These are phyloP conservation scores for Nephotettix cincticeps DNA, from an alignment of 1,140 invertebrate species.

Conservation along the genomic window DNA sequence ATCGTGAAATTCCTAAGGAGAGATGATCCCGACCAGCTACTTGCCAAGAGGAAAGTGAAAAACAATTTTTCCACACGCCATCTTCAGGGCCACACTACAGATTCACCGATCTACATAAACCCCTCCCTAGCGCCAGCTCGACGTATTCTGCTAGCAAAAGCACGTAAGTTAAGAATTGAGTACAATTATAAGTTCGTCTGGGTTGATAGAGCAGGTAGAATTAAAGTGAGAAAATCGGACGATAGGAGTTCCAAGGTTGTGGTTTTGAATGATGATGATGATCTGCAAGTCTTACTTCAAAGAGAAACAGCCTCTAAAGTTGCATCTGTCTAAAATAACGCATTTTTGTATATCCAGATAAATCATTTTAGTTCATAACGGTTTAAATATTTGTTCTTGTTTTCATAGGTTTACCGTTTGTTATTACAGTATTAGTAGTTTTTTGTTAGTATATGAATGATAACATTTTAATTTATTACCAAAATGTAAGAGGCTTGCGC, in stretches of 20 bases:
- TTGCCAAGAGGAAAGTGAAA: constrained; percentile 5
- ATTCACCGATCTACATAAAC: constrained; percentile 19
- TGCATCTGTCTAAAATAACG: too few species aligned
- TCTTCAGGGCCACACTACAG: neutral
- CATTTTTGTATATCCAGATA: too few species aligned
- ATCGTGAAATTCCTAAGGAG: constrained; percentile 9
- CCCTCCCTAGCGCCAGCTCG: neutral
- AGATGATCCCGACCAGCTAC: constrained; percentile 9
- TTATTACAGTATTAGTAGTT: too few species aligned
- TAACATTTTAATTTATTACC: too few species aligned
- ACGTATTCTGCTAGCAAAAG: neutral
- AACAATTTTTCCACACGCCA: constrained; percentile 12
- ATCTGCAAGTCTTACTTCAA: too few species aligned
- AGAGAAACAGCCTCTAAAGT: too few species aligned
- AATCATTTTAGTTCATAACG: too few species aligned
- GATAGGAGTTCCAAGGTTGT: neutral
- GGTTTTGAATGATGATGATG: neutral
- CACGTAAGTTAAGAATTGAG: constrained; percentile 1
- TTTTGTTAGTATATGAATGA: too few species aligned
- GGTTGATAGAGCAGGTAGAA: neutral
- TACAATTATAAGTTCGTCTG: neutral
- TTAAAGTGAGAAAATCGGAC: neutral
- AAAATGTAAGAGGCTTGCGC: too few species aligned
- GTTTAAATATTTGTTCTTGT: too few species aligned
- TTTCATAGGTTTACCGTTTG: too few species aligned